phyloP scores from a whole-genome alignment of 2,888 invertebrate species.

The Petrolisthes cinctipes region DNA sequence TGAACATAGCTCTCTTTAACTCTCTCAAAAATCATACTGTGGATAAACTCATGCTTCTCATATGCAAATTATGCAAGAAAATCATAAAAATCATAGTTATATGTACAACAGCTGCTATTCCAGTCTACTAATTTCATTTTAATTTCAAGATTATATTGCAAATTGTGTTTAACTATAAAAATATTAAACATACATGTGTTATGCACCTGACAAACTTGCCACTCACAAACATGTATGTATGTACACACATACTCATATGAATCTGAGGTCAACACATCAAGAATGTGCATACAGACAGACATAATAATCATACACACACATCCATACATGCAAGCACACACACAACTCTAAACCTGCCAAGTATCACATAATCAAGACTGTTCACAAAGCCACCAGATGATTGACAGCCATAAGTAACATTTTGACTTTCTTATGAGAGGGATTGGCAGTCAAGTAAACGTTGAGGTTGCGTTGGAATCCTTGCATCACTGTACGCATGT shows the following conservation, averaged over 20 bases:
- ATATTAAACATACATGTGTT: neutral
- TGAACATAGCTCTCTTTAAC: too few relatives aligned
- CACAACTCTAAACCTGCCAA: neutral
- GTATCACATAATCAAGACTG: neutral
- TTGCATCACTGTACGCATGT: slow-evolving; percentile 82
- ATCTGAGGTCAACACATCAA: neutral
- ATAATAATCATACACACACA: slow-evolving; percentile 4
- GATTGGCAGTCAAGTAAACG: slow-evolving; percentile 78
- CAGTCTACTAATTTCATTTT: too few relatives aligned
- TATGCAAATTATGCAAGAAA: too few relatives aligned
- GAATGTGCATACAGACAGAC: slow-evolving; percentile 6
- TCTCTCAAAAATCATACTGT: too few relatives aligned
- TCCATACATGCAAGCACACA: neutral
- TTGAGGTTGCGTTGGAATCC: slow-evolving; percentile 83
- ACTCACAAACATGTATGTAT: neutral
- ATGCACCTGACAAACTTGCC: neutral
- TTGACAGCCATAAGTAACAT: slow-evolving; percentile 79
- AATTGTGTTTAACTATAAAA: neutral
- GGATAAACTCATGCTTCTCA: too few relatives aligned
- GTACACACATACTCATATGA: slow-evolving; percentile 29
- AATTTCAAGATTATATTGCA: too few relatives aligned
- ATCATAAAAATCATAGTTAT: too few relatives aligned
- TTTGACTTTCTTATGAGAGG: slow-evolving; percentile 78
- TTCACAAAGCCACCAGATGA: slow-evolving; percentile 55
- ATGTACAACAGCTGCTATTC: too few relatives aligned